phyloP scores from a whole-genome alignment of 2,113 vertebrate genomes.

The Struthio camelus region DNA sequence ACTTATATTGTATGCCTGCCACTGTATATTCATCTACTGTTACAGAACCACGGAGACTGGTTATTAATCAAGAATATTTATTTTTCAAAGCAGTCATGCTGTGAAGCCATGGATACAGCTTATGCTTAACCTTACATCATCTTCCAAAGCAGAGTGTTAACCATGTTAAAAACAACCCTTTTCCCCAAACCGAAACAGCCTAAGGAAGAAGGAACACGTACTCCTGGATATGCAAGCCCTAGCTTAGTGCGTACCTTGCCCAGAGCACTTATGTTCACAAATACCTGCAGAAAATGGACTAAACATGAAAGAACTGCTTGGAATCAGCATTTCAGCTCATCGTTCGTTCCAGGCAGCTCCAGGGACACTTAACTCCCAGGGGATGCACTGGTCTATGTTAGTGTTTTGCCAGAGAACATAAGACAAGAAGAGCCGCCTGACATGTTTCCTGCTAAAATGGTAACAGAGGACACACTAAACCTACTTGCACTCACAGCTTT shows the following conservation, averaged over 20 bases:
- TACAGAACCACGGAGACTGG: constrained; percentile 3
- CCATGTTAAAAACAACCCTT: background rate
- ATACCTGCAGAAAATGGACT: background rate
- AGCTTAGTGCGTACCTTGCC: fast-evolving
- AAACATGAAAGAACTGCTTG: background rate
- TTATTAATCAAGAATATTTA: constrained; percentile 28
- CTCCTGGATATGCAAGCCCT: background rate
- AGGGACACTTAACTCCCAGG: background rate
- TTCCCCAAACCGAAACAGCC: background rate
- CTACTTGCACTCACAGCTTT: background rate
- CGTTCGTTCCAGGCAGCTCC: fast-evolving
- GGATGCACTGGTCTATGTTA: fast-evolving
- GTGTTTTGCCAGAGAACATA: background rate
- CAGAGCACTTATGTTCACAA: background rate
- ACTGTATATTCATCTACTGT: background rate
- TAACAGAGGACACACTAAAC: background rate
- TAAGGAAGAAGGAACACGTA: fast-evolving
- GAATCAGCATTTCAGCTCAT: background rate
- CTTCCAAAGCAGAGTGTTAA: background rate
- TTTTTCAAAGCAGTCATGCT: background rate
- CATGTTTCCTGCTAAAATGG: background rate
- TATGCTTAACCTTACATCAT: background rate
- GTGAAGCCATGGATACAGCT: background rate
- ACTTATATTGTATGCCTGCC: background rate
- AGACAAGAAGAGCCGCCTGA: background rate